Conservation (phyloP, 37 sponge, comb jelly and placozoan genomes). For the Aphrocallistes beatrix region DNA sequence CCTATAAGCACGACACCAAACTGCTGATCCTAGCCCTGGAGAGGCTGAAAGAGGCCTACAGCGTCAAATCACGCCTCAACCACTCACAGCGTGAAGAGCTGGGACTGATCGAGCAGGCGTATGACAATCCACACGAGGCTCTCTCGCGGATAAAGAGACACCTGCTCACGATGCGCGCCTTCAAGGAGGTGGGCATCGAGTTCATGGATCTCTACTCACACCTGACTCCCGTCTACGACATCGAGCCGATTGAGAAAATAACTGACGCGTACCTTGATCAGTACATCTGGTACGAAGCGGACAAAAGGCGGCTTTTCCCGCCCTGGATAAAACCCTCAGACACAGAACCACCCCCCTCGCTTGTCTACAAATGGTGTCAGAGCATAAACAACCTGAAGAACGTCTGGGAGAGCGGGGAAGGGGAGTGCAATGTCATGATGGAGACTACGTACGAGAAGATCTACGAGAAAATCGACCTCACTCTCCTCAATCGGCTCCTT, state of each 20-base stretch:
- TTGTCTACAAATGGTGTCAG: constrained; percentile 99
- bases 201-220: constrained; percentile 99
- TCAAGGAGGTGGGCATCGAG: constrained; percentile 98
- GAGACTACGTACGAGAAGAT: constrained; percentile 87
- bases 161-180: constrained; percentile 88
- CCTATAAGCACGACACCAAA: constrained; percentile 99
- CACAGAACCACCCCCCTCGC: constrained; percentile 92
- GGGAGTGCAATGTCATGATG: constrained; percentile 96
- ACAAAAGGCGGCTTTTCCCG: constrained; percentile 93
- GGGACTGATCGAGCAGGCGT: constrained; percentile 96
- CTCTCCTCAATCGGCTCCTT: constrained; percentile 84
- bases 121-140: constrained; percentile 98
- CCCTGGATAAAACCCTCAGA: constrained; percentile 99
- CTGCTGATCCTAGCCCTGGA: constrained; percentile 94
- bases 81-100: constrained; percentile 95
- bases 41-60: constrained; percentile 95
- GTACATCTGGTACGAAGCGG: constrained; percentile 99
- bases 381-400: constrained; percentile 94
- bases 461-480: constrained; percentile 99
- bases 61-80: constrained; percentile 96
- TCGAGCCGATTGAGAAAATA: constrained; percentile 99
- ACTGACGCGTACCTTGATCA: constrained; percentile 99
- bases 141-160: constrained; percentile 93
- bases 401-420: constrained; percentile 92
- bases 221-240: constrained; percentile 88